Percentiles rank a stretch among this genome's conserved stretches.
These are phyloP conservation scores for Sebastes variabilis DNA, from an alignment of 2,797 vertebrate species.

Conservation along the genomic window DNA sequence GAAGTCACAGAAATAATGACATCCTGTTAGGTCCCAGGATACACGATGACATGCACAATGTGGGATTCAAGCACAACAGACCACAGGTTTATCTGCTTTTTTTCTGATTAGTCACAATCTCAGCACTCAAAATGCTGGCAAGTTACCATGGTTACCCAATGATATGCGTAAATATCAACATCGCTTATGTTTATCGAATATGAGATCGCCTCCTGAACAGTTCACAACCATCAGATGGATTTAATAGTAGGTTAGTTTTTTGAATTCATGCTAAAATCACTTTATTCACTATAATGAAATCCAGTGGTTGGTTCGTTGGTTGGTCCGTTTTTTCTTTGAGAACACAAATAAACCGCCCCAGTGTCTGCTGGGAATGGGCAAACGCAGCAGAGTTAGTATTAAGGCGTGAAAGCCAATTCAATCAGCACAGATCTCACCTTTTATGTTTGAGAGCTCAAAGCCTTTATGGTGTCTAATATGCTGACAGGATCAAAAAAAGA, in stretches of 20 bases:
- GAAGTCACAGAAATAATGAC: too few species aligned
- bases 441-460: not conserved
- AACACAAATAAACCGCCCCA: not conserved
- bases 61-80: not conserved
- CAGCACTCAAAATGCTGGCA: not conserved
- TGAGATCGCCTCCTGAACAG: not conserved
- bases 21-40: too few species aligned
- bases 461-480: not conserved
- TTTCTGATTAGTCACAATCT: not conserved
- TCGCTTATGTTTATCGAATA: not conserved
- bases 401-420: not conserved
- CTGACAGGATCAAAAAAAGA: not conserved
- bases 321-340: not conserved
- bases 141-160: not conserved
- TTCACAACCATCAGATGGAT: not conserved
- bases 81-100: not conserved
- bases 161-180: not conserved
- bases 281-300: not conserved
- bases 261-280: not conserved
- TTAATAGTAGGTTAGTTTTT: not conserved
- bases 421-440: not conserved
- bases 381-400: not conserved
- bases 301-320: not conserved
- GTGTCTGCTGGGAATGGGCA: not conserved
- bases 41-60: fast-evolving